These are phyloP conservation scores for Speoplatyrhinus poulsoni DNA, from an alignment of 2,113 vertebrate genomes.

Conservation along the genomic window DNA sequence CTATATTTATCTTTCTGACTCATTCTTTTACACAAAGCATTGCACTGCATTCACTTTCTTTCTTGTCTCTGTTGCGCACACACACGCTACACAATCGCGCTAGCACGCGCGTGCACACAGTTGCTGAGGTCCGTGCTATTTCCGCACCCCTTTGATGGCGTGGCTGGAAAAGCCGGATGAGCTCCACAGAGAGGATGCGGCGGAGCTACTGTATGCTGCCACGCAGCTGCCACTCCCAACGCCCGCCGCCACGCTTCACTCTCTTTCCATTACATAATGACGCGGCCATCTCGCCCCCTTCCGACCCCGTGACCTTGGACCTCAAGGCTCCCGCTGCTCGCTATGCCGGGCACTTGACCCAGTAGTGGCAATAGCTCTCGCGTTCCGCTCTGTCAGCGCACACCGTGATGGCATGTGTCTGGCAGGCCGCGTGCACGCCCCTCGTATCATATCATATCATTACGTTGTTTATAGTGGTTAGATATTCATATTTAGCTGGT, in stretches of 20 bases:
- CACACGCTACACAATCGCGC: neutral
- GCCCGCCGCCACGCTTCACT: conserved; percentile 3
- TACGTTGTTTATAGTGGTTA: neutral
- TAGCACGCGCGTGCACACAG: neutral
- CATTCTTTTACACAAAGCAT: neutral
- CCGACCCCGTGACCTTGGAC: neutral
- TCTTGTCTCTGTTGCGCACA: neutral
- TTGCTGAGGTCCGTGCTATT: neutral
- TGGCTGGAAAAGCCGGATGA: neutral
- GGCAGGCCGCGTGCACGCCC: conserved; percentile 3
- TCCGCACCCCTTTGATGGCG: conserved; percentile 4
- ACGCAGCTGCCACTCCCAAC: conserved; percentile 19
- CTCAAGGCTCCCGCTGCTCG: neutral
- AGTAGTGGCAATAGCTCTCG: neutral
- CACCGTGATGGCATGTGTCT: conserved; percentile 3
- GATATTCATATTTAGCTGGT: neutral
- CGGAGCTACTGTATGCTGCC: conserved; percentile 24
- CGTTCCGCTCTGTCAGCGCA: conserved; percentile 25
- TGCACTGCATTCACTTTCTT: neutral
- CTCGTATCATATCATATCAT: neutral
- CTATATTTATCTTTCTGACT: too few species aligned
- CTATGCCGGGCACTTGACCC: neutral
- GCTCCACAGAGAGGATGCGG: conserved; percentile 9
- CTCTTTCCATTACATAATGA: conserved; percentile 14
- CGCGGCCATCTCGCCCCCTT: conserved; percentile 11